phyloP scores from a whole-genome alignment of 2,797 vertebrate genomes.

The Siniperca scherzeri region DNA sequence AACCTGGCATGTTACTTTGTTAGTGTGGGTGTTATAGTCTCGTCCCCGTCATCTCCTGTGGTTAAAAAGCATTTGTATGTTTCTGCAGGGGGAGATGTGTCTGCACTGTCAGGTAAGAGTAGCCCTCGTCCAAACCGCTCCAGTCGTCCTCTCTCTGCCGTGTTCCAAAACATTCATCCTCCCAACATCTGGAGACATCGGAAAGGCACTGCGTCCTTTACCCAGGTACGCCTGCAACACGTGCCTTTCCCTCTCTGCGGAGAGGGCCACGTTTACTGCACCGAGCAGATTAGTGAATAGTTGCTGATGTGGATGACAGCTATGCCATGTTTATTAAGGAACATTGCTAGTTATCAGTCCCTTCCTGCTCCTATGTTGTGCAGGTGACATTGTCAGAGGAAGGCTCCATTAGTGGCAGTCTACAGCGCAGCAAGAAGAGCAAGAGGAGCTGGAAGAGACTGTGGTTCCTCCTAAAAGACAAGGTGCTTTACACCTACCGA shows the following conservation, averaged over 20 bases:
- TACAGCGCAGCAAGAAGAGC: constrained; percentile 93
- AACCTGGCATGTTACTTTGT: background rate
- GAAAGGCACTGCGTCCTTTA: constrained; percentile 91
- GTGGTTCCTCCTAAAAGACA: constrained; percentile 99
- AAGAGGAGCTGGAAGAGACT: constrained; percentile 96
- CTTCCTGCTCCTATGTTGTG: background rate
- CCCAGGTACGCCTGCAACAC: constrained; percentile 83
- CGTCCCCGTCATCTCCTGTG: background rate
- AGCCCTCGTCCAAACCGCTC: constrained; percentile 87
- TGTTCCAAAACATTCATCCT: constrained; percentile 95
- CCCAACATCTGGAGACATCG: constrained; percentile 93
- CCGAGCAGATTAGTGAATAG: constrained; percentile 1
- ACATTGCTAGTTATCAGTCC: background rate
- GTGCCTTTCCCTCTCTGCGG: background rate
- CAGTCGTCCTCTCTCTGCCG: constrained; percentile 91
- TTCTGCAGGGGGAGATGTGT: constrained; percentile 82
- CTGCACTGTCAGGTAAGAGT: constrained; percentile 78
- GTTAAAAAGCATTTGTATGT: constrained; percentile 28
- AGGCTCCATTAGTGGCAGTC: constrained; percentile 91
- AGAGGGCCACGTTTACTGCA: background rate
- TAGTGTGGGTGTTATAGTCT: background rate
- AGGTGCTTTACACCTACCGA: constrained; percentile 97
- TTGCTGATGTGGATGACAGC: background rate
- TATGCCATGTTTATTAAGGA: background rate
- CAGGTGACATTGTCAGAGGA: constrained; percentile 78